Conservation (phyloP, 2,888 invertebrate species). For the Teleogryllus oceanicus region DNA sequence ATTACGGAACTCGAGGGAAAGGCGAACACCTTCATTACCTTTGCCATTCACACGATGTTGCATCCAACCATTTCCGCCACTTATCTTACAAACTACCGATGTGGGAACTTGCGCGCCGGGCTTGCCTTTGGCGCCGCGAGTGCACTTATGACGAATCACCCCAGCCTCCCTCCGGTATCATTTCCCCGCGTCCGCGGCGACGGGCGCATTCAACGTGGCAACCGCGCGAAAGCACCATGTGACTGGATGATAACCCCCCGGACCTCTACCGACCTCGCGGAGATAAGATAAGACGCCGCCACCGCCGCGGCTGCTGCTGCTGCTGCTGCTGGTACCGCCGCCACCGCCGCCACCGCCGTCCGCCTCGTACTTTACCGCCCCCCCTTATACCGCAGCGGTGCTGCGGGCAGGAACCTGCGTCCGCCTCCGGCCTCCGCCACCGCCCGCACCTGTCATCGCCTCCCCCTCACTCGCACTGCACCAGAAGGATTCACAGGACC, state of each 20-base stretch:
- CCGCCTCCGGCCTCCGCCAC: background rate
- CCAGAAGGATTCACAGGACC: no score
- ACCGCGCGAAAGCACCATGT: constrained; percentile 12
- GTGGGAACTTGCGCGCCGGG: no score
- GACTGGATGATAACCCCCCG: background rate
- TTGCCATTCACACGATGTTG: no score
- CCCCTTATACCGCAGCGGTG: background rate
- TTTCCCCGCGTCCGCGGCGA: no score
- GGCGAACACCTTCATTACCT: no score
- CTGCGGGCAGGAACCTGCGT: background rate
- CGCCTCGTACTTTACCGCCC: background rate
- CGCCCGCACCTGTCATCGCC: background rate
- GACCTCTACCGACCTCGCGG: background rate
- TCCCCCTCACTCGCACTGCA: background rate
- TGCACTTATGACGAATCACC: no score
- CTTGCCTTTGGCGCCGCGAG: no score
- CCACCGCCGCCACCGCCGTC: background rate
- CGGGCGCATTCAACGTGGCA: background rate
- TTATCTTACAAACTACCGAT: no score
- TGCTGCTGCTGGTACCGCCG: background rate
- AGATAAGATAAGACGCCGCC: background rate
- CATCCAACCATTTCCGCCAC: no score
- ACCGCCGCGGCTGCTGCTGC: background rate
- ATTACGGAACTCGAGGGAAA: no score
- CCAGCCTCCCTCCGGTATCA: no score